Evolutionary conservation across 1,140 invertebrate species (phyloP), one percentile per base, ranked within the genome.

Genomic region (Adelges cooleyi): DNA sequence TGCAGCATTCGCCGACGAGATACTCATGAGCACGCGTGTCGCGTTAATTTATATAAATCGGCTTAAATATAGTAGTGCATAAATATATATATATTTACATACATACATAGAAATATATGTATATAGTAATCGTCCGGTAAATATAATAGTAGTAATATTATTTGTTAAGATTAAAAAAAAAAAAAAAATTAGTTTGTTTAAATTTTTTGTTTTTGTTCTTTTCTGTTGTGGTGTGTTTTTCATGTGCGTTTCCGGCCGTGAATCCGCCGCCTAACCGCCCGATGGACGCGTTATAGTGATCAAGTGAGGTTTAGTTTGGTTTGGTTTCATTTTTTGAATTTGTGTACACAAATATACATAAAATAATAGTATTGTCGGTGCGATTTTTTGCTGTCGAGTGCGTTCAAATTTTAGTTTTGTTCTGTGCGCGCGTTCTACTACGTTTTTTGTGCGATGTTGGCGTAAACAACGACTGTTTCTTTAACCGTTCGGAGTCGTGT

Each of bases 1-100:
- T 8, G 23, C 42, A 4, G 56, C 56, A 62, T 62, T 62, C 56
- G 56, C 56, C 56, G 56, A 48, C 22, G 56, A 62, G 56, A 33
- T 22, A 27, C 40, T 8, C n/a, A 33, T 25, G 42, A 48, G 40
- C 11, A n/a, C 42, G 56, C 17, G 56, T 17, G 42, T 29, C 42
- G 56, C 25, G 56, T 33, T 27, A 27, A 15, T 33, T 44, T 18
- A 59, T 38, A n/a, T 38, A 9, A 44, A 10, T 62, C 42, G 25
- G 25, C 25, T 25, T 29, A 62, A 38, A 40, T 22, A 44, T 59
- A 56, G 4, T 51, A 51, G 29, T 29, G 29, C 29, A 27, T 50
- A 50, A 27, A 51, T 17, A 29, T 40, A 40, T 23, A 33, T 11
- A 22, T 33, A 22, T 53, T 18, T 15, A 38, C 29, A 53, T 40